Percentiles rank a stretch among this genome's conserved stretches.
Conservation (phyloP, 2,797 vertebrate genomes). For the Cirrhinus molitorella region DNA sequence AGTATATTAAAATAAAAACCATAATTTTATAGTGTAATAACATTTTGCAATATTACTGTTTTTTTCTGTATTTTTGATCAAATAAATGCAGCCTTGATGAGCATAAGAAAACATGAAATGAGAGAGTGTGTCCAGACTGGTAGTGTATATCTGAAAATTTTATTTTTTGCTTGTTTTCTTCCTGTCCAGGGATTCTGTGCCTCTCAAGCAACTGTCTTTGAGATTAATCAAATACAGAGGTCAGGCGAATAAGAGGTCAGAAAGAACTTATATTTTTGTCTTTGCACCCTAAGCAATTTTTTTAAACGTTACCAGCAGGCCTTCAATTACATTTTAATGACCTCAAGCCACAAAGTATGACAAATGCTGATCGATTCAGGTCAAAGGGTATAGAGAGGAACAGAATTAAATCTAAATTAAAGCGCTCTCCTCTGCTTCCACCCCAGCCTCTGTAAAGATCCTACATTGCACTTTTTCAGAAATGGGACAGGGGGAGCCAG, state of each 20-base stretch:
- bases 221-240: not conserved
- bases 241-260: not conserved
- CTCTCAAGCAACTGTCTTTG: not conserved
- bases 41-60: no score
- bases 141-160: not conserved
- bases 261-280: conserved; percentile 38
- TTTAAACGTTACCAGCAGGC: conserved; percentile 63
- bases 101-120: no score
- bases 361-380: conserved; percentile 40
- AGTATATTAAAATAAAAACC: no score
- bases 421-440: not conserved
- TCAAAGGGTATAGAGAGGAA: not conserved
- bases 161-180: not conserved
- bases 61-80: no score
- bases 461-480: conserved; percentile 9
- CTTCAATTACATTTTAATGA: conserved; percentile 68
- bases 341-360: conserved; percentile 52
- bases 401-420: conserved; percentile 8
- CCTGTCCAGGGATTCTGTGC: not conserved
- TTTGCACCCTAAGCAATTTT: conserved; percentile 45
- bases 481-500: not conserved
- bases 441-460: not conserved
- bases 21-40: no score
- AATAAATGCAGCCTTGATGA: no score
- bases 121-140: no score